A percentile compares a stretch with the other conserved stretches of the same genome.
Conservation (phyloP, 2,113 vertebrate genomes). For the Gorsachius goisagi region DNA sequence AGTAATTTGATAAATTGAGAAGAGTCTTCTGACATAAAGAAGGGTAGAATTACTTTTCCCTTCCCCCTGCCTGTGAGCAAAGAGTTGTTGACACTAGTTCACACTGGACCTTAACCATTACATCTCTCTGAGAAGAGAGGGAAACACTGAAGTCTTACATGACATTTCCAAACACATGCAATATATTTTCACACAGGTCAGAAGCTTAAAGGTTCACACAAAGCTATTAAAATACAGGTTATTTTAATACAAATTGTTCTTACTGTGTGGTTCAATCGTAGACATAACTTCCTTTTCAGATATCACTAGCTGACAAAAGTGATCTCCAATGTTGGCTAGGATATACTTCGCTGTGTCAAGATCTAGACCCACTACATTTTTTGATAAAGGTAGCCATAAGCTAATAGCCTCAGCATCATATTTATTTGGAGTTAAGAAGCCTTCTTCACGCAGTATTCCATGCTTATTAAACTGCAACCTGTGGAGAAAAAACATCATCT, state of each 20-base stretch:
- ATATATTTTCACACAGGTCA: neutral
- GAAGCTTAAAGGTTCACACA: neutral
- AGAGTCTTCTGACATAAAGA: neutral
- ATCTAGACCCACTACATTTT: constrained; percentile 75
- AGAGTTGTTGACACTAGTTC: neutral
- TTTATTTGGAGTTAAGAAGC: constrained; percentile 81
- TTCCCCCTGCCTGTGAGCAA: neutral
- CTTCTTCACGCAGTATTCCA: constrained; percentile 78
- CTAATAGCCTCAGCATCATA: constrained; percentile 78
- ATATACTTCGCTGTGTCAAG: constrained; percentile 83
- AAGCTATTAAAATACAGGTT: neutral
- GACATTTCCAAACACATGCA: neutral
- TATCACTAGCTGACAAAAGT: constrained; percentile 83
- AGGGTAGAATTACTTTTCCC: neutral
- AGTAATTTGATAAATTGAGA: neutral
- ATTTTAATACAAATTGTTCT: constrained; percentile 47
- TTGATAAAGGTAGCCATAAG: constrained; percentile 77
- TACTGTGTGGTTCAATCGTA: constrained; percentile 81
- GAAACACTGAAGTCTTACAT: neutral
- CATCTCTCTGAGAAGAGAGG: neutral
- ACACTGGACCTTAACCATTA: neutral
- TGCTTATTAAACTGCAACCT: constrained; percentile 82
- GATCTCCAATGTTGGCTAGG: constrained; percentile 82
- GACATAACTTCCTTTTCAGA: constrained; percentile 83
- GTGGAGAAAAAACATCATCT: neutral